phyloP scores from a whole-genome alignment of 2,888 invertebrate genomes.

The Osmoderma eremita region DNA sequence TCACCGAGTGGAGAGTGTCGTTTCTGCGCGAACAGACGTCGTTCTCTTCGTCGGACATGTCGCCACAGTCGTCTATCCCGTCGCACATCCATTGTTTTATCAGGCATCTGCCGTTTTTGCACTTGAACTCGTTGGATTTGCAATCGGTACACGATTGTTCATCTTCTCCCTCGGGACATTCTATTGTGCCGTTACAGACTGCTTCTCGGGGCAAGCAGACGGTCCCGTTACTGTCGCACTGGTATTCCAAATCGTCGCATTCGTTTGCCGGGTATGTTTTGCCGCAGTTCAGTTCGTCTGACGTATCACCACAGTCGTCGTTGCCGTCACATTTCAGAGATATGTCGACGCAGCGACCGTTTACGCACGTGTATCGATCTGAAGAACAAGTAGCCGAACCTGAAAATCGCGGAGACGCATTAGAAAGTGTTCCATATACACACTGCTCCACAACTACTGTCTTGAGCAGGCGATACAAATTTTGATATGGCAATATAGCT shows the following conservation, averaged over 20 bases:
- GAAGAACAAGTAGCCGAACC: constrained; percentile 57
- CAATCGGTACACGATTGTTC: constrained; percentile 67
- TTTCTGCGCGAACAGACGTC: constrained; percentile 52
- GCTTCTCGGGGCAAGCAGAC: constrained; percentile 67
- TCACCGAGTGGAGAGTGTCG: not conserved
- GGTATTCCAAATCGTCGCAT: constrained; percentile 65
- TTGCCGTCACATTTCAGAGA: constrained; percentile 68
- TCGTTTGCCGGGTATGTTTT: constrained; percentile 47
- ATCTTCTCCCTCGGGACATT: constrained; percentile 80
- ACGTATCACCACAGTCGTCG: constrained; percentile 69
- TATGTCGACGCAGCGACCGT: constrained; percentile 69
- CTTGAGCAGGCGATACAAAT: no score
- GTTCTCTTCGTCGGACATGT: constrained; percentile 76
- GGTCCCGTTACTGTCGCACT: constrained; percentile 65
- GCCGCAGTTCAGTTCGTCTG: constrained; percentile 67
- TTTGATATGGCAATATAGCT: no score
- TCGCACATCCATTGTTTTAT: constrained; percentile 70
- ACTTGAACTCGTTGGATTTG: constrained; percentile 65
- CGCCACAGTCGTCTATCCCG: constrained; percentile 73
- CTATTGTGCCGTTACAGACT: constrained; percentile 68
- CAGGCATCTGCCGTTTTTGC: constrained; percentile 71
- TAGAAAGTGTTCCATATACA: no score
- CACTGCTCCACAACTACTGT: no score
- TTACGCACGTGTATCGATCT: constrained; percentile 64
- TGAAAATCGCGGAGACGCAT: constrained; percentile 41